Evolutionary conservation across 2,113 vertebrate species (phyloP).

Genomic region (Psophia crepitans): DNA sequence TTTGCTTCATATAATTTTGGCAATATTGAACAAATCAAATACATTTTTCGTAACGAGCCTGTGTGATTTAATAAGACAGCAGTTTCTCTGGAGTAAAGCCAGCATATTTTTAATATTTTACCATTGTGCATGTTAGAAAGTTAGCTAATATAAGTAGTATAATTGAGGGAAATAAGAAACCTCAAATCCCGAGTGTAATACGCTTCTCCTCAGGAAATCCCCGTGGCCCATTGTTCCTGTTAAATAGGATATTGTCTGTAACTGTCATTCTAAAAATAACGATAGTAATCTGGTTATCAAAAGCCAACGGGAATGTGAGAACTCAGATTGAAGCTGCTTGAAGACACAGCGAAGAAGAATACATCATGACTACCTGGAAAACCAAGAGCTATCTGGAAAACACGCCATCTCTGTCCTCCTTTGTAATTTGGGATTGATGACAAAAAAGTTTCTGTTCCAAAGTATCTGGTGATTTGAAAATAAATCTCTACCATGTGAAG

Average conservation of each 20-base stretch:
- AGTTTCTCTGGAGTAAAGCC: constrained; percentile 18
- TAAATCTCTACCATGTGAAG: neutral
- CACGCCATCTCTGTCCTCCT: too few relatives aligned
- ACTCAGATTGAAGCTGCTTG: neutral
- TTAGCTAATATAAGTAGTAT: neutral
- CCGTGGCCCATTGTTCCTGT: constrained; percentile 24
- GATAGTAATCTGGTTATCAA: constrained; percentile 3
- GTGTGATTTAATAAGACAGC: neutral
- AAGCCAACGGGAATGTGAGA: neutral
- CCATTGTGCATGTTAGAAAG: neutral
- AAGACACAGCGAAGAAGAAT: neutral
- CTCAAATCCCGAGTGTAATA: neutral
- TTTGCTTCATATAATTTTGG: neutral
- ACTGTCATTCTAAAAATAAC: neutral
- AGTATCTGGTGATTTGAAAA: neutral
- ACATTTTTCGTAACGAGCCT: neutral
- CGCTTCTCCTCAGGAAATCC: neutral
- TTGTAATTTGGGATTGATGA: too few relatives aligned
- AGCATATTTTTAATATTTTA: constrained; percentile 37
- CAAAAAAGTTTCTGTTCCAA: neutral
- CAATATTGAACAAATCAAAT: neutral
- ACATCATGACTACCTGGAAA: neutral
- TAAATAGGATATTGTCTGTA: neutral
- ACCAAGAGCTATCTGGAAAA: neutral
- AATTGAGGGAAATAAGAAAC: constrained; percentile 26